A percentile compares a stretch with the other conserved stretches of the same genome.
phyloP scores from a whole-genome alignment of 2,113 vertebrate genomes.

The Syngnathus typhle region DNA sequence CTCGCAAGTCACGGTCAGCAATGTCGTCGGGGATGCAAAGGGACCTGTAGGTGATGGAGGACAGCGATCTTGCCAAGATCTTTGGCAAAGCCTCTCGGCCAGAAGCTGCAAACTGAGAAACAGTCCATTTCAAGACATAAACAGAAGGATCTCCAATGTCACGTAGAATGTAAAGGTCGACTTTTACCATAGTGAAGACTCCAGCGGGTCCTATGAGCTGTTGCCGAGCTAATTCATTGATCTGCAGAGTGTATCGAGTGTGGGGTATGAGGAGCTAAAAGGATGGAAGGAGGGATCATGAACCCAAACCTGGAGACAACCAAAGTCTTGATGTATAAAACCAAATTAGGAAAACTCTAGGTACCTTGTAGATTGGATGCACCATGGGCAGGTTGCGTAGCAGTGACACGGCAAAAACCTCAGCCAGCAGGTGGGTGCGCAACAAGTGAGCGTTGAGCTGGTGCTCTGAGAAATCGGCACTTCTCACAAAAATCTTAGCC shows the following conservation, averaged over 20 bases:
- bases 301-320: background rate
- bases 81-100: conserved; percentile 33
- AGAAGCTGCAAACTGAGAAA: conserved; percentile 39
- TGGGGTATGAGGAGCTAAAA: conserved; percentile 56
- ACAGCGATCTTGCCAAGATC: conserved; percentile 40
- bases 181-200: conserved; percentile 37
- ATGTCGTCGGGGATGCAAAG: conserved; percentile 75
- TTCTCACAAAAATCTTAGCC: conserved; percentile 72
- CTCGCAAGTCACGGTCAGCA: conserved; percentile 49
- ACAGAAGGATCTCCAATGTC: background rate
- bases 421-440: conserved; percentile 71
- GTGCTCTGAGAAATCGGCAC: conserved; percentile 67
- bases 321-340: background rate
- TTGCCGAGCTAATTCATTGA: conserved; percentile 48
- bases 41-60: conserved; percentile 62
- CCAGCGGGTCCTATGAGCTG: conserved; percentile 42
- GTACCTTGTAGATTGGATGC: conserved; percentile 74
- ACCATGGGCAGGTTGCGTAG: conserved; percentile 68
- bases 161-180: background rate
- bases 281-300: background rate
- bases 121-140: background rate
- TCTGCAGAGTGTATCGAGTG: conserved; percentile 62
- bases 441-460: conserved; percentile 69
- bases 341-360: background rate
- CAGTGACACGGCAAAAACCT: conserved; percentile 69